Evolutionary conservation across 2,113 vertebrate species (phyloP).

Genomic region (Atherinomorus stipes): DNA sequence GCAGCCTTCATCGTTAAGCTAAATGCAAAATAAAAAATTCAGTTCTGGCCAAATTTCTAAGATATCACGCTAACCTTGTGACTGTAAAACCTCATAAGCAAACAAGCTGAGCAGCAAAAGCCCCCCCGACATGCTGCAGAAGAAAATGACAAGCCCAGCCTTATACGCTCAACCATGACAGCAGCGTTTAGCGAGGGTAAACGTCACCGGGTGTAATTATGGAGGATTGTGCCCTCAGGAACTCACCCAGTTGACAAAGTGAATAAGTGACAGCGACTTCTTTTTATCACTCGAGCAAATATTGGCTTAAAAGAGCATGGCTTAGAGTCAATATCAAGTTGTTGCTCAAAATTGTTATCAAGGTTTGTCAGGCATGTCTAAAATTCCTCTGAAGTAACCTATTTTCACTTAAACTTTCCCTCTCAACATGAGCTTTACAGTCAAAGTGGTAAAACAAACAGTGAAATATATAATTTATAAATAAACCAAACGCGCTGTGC

Average conservation of each 20-base stretch:
- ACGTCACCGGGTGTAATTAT: constrained; percentile 72
- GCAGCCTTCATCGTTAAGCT: not conserved
- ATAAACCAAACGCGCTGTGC: constrained; percentile 29
- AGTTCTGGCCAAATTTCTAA: not conserved
- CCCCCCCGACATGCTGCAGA: constrained; percentile 12
- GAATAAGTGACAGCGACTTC: constrained; percentile 66
- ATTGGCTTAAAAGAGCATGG: constrained; percentile 65
- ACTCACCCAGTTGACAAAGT: constrained; percentile 50
- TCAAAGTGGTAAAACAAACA: constrained; percentile 13
- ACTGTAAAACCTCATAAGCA: constrained; percentile 3
- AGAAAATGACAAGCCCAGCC: constrained; percentile 42
- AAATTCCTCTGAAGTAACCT: constrained; percentile 51
- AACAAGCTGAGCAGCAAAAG: not conserved
- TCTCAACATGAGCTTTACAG: constrained; percentile 13
- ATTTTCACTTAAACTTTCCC: constrained; percentile 40
- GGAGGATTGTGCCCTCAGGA: constrained; percentile 61
- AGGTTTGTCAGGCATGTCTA: constrained; percentile 65
- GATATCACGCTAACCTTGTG: not conserved
- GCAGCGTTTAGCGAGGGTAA: constrained; percentile 40
- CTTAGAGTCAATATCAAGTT: constrained; percentile 71
- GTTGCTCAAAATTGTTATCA: constrained; percentile 69
- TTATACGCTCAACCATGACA: constrained; percentile 34
- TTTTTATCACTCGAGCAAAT: constrained; percentile 70
- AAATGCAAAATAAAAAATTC: not conserved
- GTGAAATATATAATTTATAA: constrained; percentile 42